Base-by-base conservation (phyloP, 1,140 invertebrate genomes). In the Saccostrea echinata region DNA sequence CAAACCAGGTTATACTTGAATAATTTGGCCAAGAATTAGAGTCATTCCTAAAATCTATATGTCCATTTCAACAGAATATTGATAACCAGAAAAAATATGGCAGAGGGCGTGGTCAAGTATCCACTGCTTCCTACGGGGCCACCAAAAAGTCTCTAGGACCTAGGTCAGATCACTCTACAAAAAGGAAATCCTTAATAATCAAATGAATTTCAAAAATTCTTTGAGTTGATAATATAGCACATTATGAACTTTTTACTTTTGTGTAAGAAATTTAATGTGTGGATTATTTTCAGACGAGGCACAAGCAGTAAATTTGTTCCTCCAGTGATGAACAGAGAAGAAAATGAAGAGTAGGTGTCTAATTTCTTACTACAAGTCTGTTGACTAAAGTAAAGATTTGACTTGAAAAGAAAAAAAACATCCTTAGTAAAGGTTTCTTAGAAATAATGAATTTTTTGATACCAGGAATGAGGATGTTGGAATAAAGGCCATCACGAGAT, bases 251-350 rank as follows among this genome's bases (percentile, higher is more conserved):
- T 0, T 61, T 18, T 61, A 21, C 21, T 21, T 61, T 21, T 21
- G 16, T 61, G 16, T 61, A 21, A 21, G 18, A 21, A 21, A 21
- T 6, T 61, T 6, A 21, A n/a, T 61, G 55, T n/a, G 55, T 61
- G 55, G 18, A 16, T 1, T 33, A 3, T 30, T 33, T 76, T 76
- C 84, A 94, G 94, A 87, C 82, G 94, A 86, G 94, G 94, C 24
- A 92, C 92, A 16, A 91, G 88, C 71, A 93, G 92, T 88, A 94
- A 93, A 82, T 95, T 95, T 93, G 88, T 93, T 13, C 92, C 93
- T n/a, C 93, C 93, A 33, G 88, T 92, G 24, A 86, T 91, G 57
- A 93, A 91, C 80, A 92, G 85, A 89, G 92, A 92, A 89, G 92
- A 90, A 55, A 88, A 90, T 51, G 89, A 91, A 30, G 86, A 88